phyloP scores from a whole-genome alignment of 37 sponge, comb jelly and placozoan genomes.

The Hexactinellida sp. region DNA sequence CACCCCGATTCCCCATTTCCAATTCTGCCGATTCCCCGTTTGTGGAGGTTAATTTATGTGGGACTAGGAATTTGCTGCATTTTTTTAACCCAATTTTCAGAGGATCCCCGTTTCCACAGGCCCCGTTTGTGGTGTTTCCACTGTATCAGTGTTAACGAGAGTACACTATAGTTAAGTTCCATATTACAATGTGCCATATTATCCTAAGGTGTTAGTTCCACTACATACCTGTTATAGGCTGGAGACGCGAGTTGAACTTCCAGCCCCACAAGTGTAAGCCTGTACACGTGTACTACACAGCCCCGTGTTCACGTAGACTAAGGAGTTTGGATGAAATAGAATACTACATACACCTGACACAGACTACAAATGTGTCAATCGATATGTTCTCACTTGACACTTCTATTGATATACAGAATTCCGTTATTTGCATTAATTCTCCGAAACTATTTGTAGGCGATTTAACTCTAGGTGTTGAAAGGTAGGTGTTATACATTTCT shows the following conservation, averaged over 20 bases:
- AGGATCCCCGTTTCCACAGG: too few relatives aligned
- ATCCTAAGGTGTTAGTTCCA: too few relatives aligned
- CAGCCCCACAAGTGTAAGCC: not conserved
- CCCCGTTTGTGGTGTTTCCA: too few relatives aligned
- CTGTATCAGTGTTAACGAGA: too few relatives aligned
- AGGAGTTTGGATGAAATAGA: not conserved
- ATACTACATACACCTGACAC: not conserved
- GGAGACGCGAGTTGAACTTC: not conserved
- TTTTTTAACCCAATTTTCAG: too few relatives aligned
- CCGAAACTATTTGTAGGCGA: conserved; percentile 1
- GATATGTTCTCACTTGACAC: not conserved
- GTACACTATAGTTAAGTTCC: too few relatives aligned
- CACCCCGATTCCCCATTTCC: too few relatives aligned
- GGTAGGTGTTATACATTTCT: not conserved
- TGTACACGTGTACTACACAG: not conserved
- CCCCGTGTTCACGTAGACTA: not conserved
- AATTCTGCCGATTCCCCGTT: too few relatives aligned
- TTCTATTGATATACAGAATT: not conserved
- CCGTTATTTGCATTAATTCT: not conserved
- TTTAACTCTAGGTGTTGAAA: not conserved
- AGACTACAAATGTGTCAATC: not conserved
- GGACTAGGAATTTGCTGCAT: too few relatives aligned
- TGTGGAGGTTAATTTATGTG: too few relatives aligned
- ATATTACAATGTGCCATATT: too few relatives aligned
- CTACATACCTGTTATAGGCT: too few relatives aligned